Evolutionary conservation across 1,140 invertebrate species (phyloP).

Genomic region (Pseudomyrmex pallidus): DNA sequence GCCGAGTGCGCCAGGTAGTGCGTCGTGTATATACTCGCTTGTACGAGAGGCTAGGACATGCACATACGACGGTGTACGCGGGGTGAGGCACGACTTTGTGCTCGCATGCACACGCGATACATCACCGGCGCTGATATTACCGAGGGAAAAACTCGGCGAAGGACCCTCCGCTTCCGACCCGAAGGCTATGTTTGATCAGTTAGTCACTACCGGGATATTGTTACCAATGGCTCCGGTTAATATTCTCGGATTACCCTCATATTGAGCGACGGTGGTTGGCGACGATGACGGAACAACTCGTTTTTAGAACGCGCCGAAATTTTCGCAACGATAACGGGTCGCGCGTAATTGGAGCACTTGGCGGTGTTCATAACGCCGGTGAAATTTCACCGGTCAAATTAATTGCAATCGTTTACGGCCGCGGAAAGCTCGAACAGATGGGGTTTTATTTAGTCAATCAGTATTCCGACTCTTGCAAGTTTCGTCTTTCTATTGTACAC

Average conservation of each 20-base stretch:
- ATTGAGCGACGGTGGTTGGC: not conserved
- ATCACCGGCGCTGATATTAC: conserved; percentile 66
- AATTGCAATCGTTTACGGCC: conserved; percentile 32
- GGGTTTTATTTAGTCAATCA: conserved; percentile 33
- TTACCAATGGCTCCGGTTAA: conserved; percentile 73
- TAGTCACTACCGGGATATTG: conserved; percentile 77
- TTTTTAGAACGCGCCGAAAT: conserved; percentile 43
- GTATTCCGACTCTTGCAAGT: conserved; percentile 13
- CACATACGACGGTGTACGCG: not conserved
- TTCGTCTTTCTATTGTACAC: conserved; percentile 10
- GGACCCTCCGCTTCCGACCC: conserved; percentile 66
- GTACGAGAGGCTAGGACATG: conserved; percentile 32
- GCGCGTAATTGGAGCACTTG: conserved; percentile 34
- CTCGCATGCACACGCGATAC: conserved; percentile 50
- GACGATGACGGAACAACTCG: not conserved
- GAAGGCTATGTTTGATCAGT: conserved; percentile 76
- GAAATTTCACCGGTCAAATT: conserved; percentile 43
- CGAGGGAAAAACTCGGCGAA: conserved; percentile 68
- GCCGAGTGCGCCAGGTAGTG: conserved; percentile 35
- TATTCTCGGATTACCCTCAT: conserved; percentile 72
- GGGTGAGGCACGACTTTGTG: conserved; percentile 40
- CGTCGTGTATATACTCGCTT: conserved; percentile 11
- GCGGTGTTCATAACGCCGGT: not conserved
- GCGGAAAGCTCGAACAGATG: conserved; percentile 15
- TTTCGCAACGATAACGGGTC: conserved; percentile 44